These are phyloP conservation scores for Reinhardtius hippoglossoides DNA, from an alignment of 2,113 vertebrate species.

Conservation along the genomic window DNA sequence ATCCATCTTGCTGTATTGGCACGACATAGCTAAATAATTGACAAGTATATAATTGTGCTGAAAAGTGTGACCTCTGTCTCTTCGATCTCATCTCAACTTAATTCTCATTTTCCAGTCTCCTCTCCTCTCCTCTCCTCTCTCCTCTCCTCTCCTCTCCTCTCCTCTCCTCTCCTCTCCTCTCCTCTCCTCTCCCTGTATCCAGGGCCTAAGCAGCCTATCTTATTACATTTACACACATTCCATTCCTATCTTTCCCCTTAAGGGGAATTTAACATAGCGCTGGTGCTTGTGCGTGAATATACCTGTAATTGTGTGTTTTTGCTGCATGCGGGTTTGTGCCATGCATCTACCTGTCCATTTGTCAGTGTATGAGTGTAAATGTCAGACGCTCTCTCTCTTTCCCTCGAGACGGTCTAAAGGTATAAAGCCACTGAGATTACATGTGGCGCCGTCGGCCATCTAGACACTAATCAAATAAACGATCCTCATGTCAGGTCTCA, in stretches of 20 bases:
- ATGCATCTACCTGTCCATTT: slow-evolving; percentile 2
- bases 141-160: not conserved
- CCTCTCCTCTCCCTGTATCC: not conserved
- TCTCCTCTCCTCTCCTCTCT: not conserved
- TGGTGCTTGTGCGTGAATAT: not conserved
- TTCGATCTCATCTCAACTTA: slow-evolving; percentile 25
- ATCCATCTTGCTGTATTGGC: no score
- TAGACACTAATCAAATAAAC: slow-evolving; percentile 68
- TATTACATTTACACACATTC: slow-evolving; percentile 44
- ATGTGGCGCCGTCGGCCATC: slow-evolving; percentile 47
- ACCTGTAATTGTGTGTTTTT: not conserved
- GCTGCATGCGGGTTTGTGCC: not conserved
- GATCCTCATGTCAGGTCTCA: slow-evolving; percentile 57
- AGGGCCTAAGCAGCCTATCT: slow-evolving; percentile 1
- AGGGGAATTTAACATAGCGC: not conserved
- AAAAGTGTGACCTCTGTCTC: not conserved
- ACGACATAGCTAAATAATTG: no score
- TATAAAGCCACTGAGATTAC: slow-evolving; percentile 62
- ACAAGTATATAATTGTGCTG: no score
- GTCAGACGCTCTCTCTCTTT: slow-evolving; percentile 18
- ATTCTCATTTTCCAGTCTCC: slow-evolving; percentile 30
- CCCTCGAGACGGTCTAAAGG: slow-evolving; percentile 40
- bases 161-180: not conserved
- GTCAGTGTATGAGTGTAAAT: slow-evolving; percentile 29
- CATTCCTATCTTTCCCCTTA: slow-evolving; percentile 12